Evolutionary conservation across 2,888 invertebrate genomes (phyloP), one percentile per base, ranked within the genome.

Genomic region (Cecidostiba fungosa): DNA sequence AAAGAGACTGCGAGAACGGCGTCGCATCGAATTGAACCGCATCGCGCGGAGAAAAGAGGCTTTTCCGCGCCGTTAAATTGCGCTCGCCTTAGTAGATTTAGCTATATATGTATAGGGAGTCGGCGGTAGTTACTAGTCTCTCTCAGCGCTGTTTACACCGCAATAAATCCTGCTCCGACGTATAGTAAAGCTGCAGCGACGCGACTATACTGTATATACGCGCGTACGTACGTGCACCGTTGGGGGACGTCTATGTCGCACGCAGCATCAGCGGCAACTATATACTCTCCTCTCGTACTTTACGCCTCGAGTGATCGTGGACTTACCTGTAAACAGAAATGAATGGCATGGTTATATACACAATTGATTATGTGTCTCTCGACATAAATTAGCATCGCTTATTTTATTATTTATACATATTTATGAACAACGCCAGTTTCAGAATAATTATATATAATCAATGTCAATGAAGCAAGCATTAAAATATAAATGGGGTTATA

Each of bases 61-160:
- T 89, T 90, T 90, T 87, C 88, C 87, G 88, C 88, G 87, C 87
- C 87, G 89, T 89, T 89, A 89, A 90, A 90, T 90, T 89, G 88
- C 87, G 74, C 87, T 87, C 83, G 86, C 84, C 36, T 39, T 72
- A 72, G 36, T n/a, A 59, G 54, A 59, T 59, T 43, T 10, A 59
- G 23, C 12, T 29, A 29, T 66, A 29, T 26, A 12, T 66, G 14
- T 29, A 62, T 26, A 26, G 26, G n/a, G 32, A 54, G 29, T 85
- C 84, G 85, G 85, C 5, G 5, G 5, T 87, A 87, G 39, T 39
- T 29, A 26, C n/a, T 66, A 6, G 54, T 59, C 88, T 87, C 88
- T 88, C 88, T 87, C 87, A 70, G 54, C 83, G 83, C 77, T 86
- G 87, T 88, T 88, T 88, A 88, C 84, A 86, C 86, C 86, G 82